phyloP scores from a whole-genome alignment of 2,888 invertebrate species.

The Yponomeuta plumbellus region DNA sequence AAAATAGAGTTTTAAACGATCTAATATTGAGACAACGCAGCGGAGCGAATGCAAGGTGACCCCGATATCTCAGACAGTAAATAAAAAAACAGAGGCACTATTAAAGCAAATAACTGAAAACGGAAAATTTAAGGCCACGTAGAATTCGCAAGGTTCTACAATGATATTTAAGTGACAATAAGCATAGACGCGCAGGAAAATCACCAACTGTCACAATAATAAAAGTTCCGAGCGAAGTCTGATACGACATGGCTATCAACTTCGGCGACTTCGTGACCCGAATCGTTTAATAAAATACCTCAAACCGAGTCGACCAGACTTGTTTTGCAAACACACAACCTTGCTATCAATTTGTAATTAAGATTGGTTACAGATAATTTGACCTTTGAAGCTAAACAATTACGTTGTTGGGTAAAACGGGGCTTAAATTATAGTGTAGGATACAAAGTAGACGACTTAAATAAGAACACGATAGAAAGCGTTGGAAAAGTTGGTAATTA shows the following conservation, averaged over 20 bases:
- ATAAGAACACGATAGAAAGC: background rate
- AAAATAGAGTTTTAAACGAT: background rate
- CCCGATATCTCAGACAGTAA: conserved; percentile 30
- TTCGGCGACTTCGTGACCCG: conserved; percentile 10
- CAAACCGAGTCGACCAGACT: background rate
- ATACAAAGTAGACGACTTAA: background rate
- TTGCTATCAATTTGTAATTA: conserved; percentile 9
- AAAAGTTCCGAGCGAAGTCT: background rate
- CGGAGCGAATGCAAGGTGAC: conserved; percentile 55
- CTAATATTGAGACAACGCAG: conserved; percentile 28
- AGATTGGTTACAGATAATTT: conserved; percentile 6
- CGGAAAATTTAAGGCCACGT: too few species aligned
- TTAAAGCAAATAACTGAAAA: background rate
- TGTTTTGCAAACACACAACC: conserved; percentile 4
- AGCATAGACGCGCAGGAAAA: background rate
- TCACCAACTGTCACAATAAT: background rate
- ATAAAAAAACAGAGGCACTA: background rate
- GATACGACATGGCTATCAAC: background rate
- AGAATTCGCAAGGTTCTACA: too few species aligned
- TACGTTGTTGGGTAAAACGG: background rate
- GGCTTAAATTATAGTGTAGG: background rate
- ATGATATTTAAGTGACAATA: too few species aligned
- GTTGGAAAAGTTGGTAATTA: too few species aligned
- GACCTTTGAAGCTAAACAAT: conserved; percentile 3
- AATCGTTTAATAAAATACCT: conserved; percentile 6